Conservation (phyloP, 1,140 invertebrate genomes). For the Meloidogyne exigua region DNA sequence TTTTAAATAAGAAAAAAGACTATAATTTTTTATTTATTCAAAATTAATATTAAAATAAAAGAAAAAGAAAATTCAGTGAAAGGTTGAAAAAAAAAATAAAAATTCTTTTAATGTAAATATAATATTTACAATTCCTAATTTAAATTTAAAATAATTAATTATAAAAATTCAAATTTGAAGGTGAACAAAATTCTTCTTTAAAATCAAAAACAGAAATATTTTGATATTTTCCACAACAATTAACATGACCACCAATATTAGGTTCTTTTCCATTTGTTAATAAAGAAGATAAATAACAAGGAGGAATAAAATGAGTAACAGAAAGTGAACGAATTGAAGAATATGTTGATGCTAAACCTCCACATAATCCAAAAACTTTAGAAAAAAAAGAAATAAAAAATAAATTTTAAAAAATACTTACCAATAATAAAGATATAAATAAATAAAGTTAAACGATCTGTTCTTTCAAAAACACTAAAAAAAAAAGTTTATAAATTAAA, state of each 20-base stretch:
- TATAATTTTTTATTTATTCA: too few species aligned
- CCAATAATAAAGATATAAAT: conserved; percentile 48
- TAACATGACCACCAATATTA: conserved; percentile 28
- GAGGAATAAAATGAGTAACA: conserved; percentile 50
- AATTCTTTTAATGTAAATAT: conserved; percentile 7
- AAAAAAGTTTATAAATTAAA: neutral
- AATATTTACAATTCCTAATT: too few species aligned
- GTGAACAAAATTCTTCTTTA: conserved; percentile 31
- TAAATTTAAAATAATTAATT: too few species aligned
- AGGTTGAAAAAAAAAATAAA: neutral
- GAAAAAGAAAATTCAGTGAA: neutral
- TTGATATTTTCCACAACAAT: conserved; percentile 54
- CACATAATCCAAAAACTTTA: conserved; percentile 54
- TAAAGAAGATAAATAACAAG: conserved; percentile 58
- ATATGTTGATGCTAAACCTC: conserved; percentile 57
- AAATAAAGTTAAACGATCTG: conserved; percentile 34
- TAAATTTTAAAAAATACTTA: conserved; percentile 32
- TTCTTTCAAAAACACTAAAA: conserved; percentile 48
- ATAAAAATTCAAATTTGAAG: conserved; percentile 39
- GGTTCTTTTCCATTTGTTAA: conserved; percentile 12
- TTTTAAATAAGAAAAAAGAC: too few species aligned
- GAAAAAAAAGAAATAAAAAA: neutral
- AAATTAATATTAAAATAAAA: too few species aligned
- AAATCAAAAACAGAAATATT: conserved; percentile 38
- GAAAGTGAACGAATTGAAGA: conserved; percentile 53